Base-by-base conservation (phyloP, 2,797 vertebrate genomes). In the Syndactyla subalaris region DNA sequence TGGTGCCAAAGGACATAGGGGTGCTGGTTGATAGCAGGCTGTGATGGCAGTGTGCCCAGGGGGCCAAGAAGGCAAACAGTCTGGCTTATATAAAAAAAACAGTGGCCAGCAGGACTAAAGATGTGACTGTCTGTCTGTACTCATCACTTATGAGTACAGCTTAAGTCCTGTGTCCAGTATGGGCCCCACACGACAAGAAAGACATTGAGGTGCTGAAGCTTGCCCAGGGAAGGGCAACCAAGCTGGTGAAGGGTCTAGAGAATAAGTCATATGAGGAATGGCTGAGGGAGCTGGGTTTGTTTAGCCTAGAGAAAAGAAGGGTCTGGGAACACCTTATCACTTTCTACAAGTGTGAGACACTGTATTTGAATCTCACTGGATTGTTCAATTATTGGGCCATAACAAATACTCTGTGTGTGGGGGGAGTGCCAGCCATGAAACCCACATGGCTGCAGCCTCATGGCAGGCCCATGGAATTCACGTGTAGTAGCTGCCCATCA, bases 141-240 rank as follows among this genome's bases (percentile, higher is more conserved):
- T 65, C 0, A 0, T 45, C 13, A 12, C n/a, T 29, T 23, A 2
- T 65, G n/a, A 38, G n/a, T 10, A 16, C 12, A 29, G 3, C 12
- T 58, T 7, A 11, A 29, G 43, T 23, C 14, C 12, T 57, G 19
- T 5, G 7, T 17, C 23, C 51, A 27, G 7, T 43, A 18, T 72
- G 15, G 17, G 30, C 7, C 10, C 12, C 16, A 38, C 27, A 20
- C 18, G 7, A 15, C 10, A 20, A 58, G 27, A 57, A 43, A 7
- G 27, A 36, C 58, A 13, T 4, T 32, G 27, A 57, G 4, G 14
- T 32, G 8, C 32, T 32, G 43, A 36, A 49, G 18, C 0, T 0
- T 9, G 6, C 13, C 18, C 27, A 49, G 36, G 41, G 27, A n/a
- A 43, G 15, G 51, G 32, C 27, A 51, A 9, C 19, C 13, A 23